Percentiles rank a stretch among this genome's conserved stretches.
These are phyloP conservation scores for Cylindroiulus punctatus DNA, from an alignment of 2,888 invertebrate species.

Conservation along the genomic window DNA sequence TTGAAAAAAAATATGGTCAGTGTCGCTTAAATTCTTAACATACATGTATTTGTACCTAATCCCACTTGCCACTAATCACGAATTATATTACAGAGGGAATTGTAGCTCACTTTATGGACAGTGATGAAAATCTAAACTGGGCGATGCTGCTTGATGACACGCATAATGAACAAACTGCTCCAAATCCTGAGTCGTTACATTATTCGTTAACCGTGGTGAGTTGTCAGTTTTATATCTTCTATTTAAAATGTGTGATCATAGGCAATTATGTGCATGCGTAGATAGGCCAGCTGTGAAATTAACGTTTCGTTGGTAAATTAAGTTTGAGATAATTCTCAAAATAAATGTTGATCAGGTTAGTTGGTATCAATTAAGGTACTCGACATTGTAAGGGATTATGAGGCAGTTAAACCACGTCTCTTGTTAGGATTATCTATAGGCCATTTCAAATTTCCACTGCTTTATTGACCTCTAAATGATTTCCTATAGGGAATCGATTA, in stretches of 20 bases:
- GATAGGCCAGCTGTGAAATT: no score
- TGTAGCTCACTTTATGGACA: neutral
- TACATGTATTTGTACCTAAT: neutral
- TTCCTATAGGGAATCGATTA: neutral
- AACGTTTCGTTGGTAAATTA: no score
- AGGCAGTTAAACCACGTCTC: no score
- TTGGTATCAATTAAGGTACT: no score
- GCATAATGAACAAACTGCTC: no score
- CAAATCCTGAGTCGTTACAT: neutral
- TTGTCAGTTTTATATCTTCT: neutral
- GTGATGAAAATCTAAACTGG: neutral
- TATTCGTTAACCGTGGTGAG: neutral
- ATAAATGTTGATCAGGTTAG: no score
- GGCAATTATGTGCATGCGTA: no score
- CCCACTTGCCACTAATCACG: neutral
- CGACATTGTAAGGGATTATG: no score
- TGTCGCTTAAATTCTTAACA: neutral
- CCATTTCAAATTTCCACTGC: neutral
- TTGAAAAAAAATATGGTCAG: neutral
- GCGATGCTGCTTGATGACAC: neutral
- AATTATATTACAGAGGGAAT: neutral
- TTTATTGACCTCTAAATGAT: neutral
- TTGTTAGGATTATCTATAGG: no score
- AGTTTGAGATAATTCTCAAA: no score
- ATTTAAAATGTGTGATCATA: no score